These are phyloP conservation scores for Enteromius viviparus DNA, from an alignment of 2,797 vertebrate genomes.

Conservation along the genomic window DNA sequence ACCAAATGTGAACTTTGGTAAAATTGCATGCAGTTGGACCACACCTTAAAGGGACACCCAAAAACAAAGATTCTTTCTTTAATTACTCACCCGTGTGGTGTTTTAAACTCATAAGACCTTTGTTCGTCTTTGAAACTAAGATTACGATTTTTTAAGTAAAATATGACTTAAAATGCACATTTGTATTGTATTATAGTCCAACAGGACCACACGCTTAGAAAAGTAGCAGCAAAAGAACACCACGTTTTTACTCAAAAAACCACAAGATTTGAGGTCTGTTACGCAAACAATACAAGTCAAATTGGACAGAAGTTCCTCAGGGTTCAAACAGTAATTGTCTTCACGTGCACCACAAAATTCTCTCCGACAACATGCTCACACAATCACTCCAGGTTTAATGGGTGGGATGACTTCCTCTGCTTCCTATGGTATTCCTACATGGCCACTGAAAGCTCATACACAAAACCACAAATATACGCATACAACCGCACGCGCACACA, in stretches of 20 bases:
- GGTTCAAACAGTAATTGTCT: neutral
- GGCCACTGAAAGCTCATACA: slow-evolving; percentile 11
- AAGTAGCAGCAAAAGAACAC: neutral
- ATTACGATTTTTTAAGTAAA: neutral
- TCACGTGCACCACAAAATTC: slow-evolving; percentile 3
- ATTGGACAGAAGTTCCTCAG: neutral
- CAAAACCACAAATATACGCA: slow-evolving; percentile 14
- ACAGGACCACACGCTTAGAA: neutral
- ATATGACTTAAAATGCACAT: neutral
- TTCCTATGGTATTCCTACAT: neutral
- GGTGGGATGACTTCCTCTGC: slow-evolving; percentile 20
- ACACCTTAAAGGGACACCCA: neutral
- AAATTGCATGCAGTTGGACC: neutral
- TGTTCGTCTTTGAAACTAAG: neutral
- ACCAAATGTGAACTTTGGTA: neutral
- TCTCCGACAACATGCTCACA: neutral
- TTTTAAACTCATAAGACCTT: neutral
- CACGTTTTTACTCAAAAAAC: neutral
- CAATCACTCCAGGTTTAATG: slow-evolving; percentile 14
- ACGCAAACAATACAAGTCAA: neutral
- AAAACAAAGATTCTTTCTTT: neutral
- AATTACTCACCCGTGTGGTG: neutral
- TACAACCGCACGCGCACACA: slow-evolving; percentile 38
- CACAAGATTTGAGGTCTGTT: neutral
- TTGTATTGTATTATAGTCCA: neutral